Evolutionary conservation across 2,888 invertebrate species (phyloP).

Genomic region (Harpalus rufipes): DNA sequence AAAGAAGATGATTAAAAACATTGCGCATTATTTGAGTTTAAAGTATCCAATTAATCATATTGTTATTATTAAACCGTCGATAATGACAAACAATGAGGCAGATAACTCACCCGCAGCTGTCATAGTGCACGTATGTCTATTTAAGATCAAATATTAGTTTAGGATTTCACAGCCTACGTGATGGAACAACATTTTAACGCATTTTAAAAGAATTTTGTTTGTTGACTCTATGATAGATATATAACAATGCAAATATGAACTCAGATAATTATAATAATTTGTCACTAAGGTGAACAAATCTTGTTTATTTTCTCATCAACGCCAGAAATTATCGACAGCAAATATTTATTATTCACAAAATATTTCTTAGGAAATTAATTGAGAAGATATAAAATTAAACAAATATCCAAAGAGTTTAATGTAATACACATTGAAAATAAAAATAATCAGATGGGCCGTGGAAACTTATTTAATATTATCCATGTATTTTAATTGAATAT

Average conservation of each 20-base stretch:
- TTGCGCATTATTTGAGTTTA: slow-evolving; percentile 35
- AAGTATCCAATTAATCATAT: slow-evolving; percentile 42
- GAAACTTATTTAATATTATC: too few species aligned
- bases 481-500: neutral
- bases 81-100: slow-evolving; percentile 53
- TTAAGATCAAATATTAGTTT: slow-evolving; percentile 73
- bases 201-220: slow-evolving; percentile 57
- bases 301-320: neutral
- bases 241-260: slow-evolving; percentile 58
- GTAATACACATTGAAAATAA: neutral
- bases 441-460: too few species aligned
- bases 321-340: neutral
- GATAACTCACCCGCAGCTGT: slow-evolving; percentile 70
- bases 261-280: slow-evolving; percentile 54
- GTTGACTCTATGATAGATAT: slow-evolving; percentile 53
- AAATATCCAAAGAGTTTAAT: neutral
- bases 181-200: slow-evolving; percentile 53
- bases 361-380: neutral
- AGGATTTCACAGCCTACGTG: slow-evolving; percentile 70
- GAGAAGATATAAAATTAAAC: too few species aligned
- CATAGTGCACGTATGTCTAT: slow-evolving; percentile 72
- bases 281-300: slow-evolving; percentile 19
- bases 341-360: neutral
- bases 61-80: slow-evolving; percentile 33
- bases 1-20: neutral